Conservation (phyloP, 37 sponge, comb jelly and placozoan species). For the Cliona cf. orientalis region DNA sequence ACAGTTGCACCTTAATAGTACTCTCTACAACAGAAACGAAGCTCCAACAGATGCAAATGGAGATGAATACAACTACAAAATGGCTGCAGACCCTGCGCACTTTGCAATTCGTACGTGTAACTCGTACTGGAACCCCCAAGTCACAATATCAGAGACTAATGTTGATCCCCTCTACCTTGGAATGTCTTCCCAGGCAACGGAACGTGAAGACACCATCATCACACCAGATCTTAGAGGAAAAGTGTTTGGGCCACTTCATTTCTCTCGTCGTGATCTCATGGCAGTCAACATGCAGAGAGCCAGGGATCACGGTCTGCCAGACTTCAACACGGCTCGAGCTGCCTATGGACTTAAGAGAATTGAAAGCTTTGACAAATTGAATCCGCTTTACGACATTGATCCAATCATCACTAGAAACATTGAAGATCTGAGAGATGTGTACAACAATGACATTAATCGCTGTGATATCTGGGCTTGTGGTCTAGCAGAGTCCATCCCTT, state of each 20-base stretch:
- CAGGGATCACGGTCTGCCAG: conserved; percentile 94
- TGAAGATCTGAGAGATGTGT: conserved; percentile 80
- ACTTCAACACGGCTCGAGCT: conserved; percentile 84
- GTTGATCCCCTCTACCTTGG: conserved; percentile 83
- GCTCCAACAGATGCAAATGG: too few relatives aligned
- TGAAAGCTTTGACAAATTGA: conserved; percentile 69
- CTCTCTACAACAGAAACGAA: too few relatives aligned
- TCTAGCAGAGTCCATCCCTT: conserved; percentile 80
- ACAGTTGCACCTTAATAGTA: too few relatives aligned
- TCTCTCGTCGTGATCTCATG: conserved; percentile 93
- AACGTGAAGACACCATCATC: conserved; percentile 91
- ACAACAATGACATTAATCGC: conserved; percentile 76
- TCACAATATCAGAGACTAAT: conserved; percentile 59
- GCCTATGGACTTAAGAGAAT: conserved; percentile 71
- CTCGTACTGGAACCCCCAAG: conserved; percentile 91
- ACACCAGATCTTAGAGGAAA: conserved; percentile 89
- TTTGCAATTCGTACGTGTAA: conserved; percentile 92
- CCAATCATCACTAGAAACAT: conserved; percentile 53
- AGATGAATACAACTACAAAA: too few relatives aligned
- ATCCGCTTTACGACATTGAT: conserved; percentile 74
- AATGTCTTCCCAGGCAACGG: conserved; percentile 81
- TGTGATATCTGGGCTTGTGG: conserved; percentile 96
- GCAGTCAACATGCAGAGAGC: conserved; percentile 95
- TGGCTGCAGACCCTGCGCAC: not conserved
- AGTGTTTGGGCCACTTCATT: conserved; percentile 94